A percentile compares a stretch with the other conserved stretches of the same genome.
Evolutionary conservation across 2,113 vertebrate genomes (phyloP).

Genomic region (Chiloscyllium plagiosum): DNA sequence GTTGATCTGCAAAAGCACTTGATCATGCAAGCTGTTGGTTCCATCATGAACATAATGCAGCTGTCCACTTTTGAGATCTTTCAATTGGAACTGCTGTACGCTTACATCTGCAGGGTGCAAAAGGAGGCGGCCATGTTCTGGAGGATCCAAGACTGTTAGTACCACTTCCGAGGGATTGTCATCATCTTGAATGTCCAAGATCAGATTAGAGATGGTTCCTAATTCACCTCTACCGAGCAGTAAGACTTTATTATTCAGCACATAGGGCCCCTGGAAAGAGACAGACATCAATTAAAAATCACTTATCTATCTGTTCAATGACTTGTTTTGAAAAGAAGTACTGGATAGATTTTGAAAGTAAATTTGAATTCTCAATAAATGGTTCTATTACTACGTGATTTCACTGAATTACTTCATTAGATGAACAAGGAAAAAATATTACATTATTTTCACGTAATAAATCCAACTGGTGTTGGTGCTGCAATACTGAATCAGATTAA

Average conservation of each 20-base stretch:
- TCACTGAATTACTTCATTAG: background rate
- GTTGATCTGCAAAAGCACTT: slow-evolving; percentile 67
- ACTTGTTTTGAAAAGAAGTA: background rate
- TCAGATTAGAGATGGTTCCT: slow-evolving; percentile 56
- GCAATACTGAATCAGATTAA: background rate
- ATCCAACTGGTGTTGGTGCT: background rate
- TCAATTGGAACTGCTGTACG: slow-evolving; percentile 57
- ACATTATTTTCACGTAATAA: background rate
- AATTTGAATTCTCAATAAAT: background rate
- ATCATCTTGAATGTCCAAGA: slow-evolving; percentile 70
- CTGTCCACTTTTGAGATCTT: slow-evolving; percentile 60
- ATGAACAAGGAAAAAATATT: background rate
- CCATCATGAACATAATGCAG: slow-evolving; percentile 77
- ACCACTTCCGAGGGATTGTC: slow-evolving; percentile 81
- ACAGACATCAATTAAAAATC: slow-evolving; percentile 20
- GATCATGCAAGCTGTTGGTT: slow-evolving; percentile 58
- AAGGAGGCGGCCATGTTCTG: slow-evolving; percentile 65
- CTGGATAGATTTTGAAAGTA: background rate
- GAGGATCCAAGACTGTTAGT: slow-evolving; percentile 68
- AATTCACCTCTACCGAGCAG: slow-evolving; percentile 55
- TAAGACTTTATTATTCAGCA: slow-evolving; percentile 67
- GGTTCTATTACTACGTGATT: background rate
- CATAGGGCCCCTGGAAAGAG: slow-evolving; percentile 63
- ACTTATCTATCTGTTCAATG: background rate
- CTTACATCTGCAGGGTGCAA: slow-evolving; percentile 45